Conservation (phyloP, 1,140 invertebrate genomes). For the Brachystomella parvula region DNA sequence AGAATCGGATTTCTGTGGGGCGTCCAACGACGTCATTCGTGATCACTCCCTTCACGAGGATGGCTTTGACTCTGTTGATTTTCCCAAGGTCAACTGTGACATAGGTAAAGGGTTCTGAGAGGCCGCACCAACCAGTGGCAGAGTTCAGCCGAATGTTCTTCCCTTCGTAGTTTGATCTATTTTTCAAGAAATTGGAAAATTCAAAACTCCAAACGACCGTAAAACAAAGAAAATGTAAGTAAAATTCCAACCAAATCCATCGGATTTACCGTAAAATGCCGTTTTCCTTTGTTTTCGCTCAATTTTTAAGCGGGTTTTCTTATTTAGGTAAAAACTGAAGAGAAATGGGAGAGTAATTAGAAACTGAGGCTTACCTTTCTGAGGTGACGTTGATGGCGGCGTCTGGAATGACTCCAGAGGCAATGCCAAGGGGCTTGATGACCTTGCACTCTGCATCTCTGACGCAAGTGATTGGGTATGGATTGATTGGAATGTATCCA, state of each 20-base stretch:
- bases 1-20: conserved; percentile 90
- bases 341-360: not conserved
- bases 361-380: conserved; percentile 59
- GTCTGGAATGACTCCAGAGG: conserved; percentile 85
- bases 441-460: conserved; percentile 88
- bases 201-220: not conserved
- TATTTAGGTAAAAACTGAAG: conserved; percentile 34
- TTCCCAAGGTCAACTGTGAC: conserved; percentile 87
- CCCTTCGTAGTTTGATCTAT: conserved; percentile 80
- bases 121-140: conserved; percentile 90
- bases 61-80: conserved; percentile 81
- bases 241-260: too few relatives aligned
- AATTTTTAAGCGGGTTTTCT: too few relatives aligned
- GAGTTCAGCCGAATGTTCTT: conserved; percentile 82
- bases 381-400: conserved; percentile 93
- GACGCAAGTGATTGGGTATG: conserved; percentile 79
- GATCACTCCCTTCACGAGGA: conserved; percentile 85
- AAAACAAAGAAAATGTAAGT: conserved; percentile 3
- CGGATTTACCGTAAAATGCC: too few relatives aligned
- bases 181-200: conserved; percentile 1
- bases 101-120: conserved; percentile 89
- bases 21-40: conserved; percentile 89
- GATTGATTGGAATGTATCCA: conserved; percentile 87
- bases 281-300: too few relatives aligned
- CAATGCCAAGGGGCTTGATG: conserved; percentile 79